Percentiles rank a stretch among this genome's conserved stretches.
Evolutionary conservation across 2,113 vertebrate genomes (phyloP).

Genomic region (Acrocephalus kingi): DNA sequence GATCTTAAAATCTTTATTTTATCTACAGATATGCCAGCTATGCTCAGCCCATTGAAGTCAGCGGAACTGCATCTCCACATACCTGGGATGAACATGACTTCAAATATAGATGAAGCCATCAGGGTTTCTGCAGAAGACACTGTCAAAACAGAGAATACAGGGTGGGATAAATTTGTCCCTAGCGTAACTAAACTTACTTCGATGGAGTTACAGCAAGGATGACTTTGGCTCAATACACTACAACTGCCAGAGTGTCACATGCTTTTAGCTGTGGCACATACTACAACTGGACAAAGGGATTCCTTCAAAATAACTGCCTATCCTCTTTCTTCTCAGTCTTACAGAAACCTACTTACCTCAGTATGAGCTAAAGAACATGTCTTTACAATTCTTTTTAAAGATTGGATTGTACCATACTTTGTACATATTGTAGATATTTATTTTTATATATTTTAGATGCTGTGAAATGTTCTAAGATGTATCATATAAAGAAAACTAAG

Average conservation of each 20-base stretch:
- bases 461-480: slow-evolving; percentile 43
- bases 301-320: neutral
- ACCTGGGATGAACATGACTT: slow-evolving; percentile 19
- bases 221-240: neutral
- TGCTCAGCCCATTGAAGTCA: slow-evolving; percentile 37
- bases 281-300: neutral
- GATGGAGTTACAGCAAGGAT: slow-evolving; percentile 56
- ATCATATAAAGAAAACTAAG: slow-evolving; percentile 22
- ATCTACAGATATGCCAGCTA: slow-evolving; percentile 6
- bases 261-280: neutral
- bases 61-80: slow-evolving; percentile 23
- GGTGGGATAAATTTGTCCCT: slow-evolving; percentile 15
- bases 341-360: slow-evolving; percentile 65
- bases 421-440: slow-evolving; percentile 53
- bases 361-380: slow-evolving; percentile 52
- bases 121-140: slow-evolving; percentile 14
- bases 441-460: slow-evolving; percentile 58
- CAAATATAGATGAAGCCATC: slow-evolving; percentile 20
- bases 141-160: neutral
- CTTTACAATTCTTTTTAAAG: slow-evolving; percentile 57
- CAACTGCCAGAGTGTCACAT: neutral
- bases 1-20: neutral
- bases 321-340: slow-evolving; percentile 39
- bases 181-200: slow-evolving; percentile 41
- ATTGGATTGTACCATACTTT: slow-evolving; percentile 7